These are phyloP conservation scores for Tetraneura akinire DNA, from an alignment of 1,140 invertebrate species.

Conservation along the genomic window DNA sequence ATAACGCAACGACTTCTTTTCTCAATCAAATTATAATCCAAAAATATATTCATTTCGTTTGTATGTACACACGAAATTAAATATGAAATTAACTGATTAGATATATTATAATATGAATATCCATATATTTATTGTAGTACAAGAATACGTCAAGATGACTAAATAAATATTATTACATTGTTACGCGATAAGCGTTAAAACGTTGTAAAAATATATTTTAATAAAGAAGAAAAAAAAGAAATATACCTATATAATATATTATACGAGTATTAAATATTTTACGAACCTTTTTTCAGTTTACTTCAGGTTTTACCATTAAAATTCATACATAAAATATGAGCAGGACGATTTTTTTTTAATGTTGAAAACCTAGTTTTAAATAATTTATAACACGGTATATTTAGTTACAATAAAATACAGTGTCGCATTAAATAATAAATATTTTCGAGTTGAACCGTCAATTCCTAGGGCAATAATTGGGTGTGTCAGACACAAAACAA, in stretches of 20 bases:
- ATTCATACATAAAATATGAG: slow-evolving; percentile 4
- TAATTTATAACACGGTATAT: background rate
- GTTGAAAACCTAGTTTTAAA: background rate
- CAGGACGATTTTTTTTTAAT: background rate
- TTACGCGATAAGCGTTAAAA: no score
- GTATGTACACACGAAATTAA: background rate
- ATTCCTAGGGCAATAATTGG: background rate
- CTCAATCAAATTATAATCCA: background rate
- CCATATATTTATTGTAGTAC: no score
- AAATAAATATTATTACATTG: no score
- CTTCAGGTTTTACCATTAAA: slow-evolving; percentile 20
- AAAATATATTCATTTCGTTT: background rate
- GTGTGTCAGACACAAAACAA: background rate
- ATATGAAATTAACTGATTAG: background rate
- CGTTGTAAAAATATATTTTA: background rate
- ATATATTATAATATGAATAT: background rate
- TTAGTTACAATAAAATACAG: background rate
- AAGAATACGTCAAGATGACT: no score
- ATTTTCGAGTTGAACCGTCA: background rate
- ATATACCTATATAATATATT: no score
- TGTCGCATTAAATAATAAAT: background rate
- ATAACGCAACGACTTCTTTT: background rate
- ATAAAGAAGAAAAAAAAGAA: background rate
- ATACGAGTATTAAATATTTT: slow-evolving; percentile 4
- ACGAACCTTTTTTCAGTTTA: slow-evolving; percentile 5